Evolutionary conservation across 1,140 invertebrate genomes (phyloP).

Genomic region (Idris sp.): DNA sequence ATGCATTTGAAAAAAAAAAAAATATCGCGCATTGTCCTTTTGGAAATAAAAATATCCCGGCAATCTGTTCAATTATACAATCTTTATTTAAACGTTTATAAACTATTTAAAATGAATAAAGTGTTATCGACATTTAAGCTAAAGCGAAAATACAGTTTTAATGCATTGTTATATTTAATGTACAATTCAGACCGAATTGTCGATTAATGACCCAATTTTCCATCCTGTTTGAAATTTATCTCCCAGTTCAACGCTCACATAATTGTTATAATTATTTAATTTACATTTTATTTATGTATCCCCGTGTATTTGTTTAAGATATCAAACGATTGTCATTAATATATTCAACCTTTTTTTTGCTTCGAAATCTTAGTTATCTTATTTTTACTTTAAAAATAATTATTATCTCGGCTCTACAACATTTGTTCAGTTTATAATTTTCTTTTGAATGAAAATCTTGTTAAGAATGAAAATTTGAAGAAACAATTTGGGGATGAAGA

Average conservation of each 20-base stretch:
- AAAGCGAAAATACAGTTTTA: slow-evolving; percentile 16
- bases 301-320: slow-evolving; percentile 29
- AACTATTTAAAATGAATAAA: slow-evolving; percentile 14
- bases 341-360: no score
- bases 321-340: no score
- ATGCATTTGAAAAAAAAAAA: no score
- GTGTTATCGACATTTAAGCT: slow-evolving; percentile 1
- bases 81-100: no score
- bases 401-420: no score
- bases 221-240: slow-evolving; percentile 50
- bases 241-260: slow-evolving; percentile 38
- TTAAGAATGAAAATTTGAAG: no score
- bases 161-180: slow-evolving; percentile 32
- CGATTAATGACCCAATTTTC: slow-evolving; percentile 48
- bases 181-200: slow-evolving; percentile 26
- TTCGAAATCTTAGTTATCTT: no score
- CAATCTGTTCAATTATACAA: slow-evolving; percentile 11
- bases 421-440: no score
- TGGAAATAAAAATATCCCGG: slow-evolving; percentile 13
- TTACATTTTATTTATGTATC: slow-evolving; percentile 32
- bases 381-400: no score
- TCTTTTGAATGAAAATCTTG: no score
- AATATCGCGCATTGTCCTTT: slow-evolving; percentile 18
- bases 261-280: slow-evolving; percentile 53
- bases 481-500: no score